phyloP scores from a whole-genome alignment of 2,888 invertebrate genomes.

The Galerucella nymphaeae region DNA sequence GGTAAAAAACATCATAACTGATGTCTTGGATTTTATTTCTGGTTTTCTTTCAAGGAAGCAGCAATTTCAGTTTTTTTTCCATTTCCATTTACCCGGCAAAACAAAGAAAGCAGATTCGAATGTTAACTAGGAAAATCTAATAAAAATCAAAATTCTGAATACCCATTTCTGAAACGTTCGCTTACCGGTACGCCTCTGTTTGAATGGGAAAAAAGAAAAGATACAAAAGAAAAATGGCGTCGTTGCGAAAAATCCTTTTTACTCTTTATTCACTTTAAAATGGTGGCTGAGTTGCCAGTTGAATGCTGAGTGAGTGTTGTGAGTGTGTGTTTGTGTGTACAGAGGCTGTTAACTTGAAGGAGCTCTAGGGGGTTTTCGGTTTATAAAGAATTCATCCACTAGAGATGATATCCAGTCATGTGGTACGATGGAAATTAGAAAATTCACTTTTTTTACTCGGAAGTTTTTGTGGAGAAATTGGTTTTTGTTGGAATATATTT shows the following conservation, averaged over 20 bases:
- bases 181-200: neutral
- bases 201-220: slow-evolving; percentile 3
- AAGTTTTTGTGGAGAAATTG: no score
- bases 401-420: slow-evolving; percentile 23
- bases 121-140: neutral
- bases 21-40: slow-evolving; percentile 35
- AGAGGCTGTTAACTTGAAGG: slow-evolving; percentile 26
- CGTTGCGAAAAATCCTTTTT: slow-evolving; percentile 28
- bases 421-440: neutral
- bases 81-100: neutral
- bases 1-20: slow-evolving; percentile 32
- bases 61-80: slow-evolving; percentile 17
- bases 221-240: slow-evolving; percentile 21
- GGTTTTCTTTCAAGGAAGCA: neutral
- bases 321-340: slow-evolving; percentile 29
- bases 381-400: slow-evolving; percentile 35
- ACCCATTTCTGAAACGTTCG: neutral
- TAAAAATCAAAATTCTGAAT: neutral
- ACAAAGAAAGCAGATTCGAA: slow-evolving; percentile 13
- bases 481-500: no score
- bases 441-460: no score
- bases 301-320: slow-evolving; percentile 23
- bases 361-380: slow-evolving; percentile 17
- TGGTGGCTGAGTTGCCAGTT: slow-evolving; percentile 32
- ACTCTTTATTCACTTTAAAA: slow-evolving; percentile 34